These are phyloP conservation scores for Gallinago solitaria DNA, from an alignment of 2,797 vertebrate genomes.

Conservation along the genomic window DNA sequence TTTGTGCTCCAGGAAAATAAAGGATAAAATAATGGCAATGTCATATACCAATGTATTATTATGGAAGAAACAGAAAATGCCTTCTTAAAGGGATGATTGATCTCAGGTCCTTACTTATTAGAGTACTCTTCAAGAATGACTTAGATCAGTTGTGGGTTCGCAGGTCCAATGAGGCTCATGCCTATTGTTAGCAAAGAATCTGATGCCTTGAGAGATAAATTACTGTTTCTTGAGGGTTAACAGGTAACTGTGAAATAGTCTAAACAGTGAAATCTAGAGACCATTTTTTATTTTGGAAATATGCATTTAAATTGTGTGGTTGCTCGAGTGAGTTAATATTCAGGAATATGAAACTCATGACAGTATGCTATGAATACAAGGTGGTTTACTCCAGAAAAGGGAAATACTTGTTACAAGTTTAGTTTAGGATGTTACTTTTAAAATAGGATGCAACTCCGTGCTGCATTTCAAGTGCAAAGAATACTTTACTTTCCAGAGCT, in stretches of 20 bases:
- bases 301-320: not conserved
- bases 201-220: not conserved
- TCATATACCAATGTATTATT: not conserved
- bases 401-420: not conserved
- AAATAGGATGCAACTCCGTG: not conserved
- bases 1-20: not conserved
- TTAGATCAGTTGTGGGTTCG: not conserved
- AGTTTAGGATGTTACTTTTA: not conserved
- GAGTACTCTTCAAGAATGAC: not conserved
- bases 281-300: not conserved
- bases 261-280: not conserved
- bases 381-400: not conserved
- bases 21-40: not conserved
- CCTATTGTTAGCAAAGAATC: not conserved
- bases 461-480: not conserved
- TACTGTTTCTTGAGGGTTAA: not conserved
- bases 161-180: not conserved
- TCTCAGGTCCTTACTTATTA: not conserved
- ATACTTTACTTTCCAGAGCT: not conserved
- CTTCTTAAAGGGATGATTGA: not conserved
- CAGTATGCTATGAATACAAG: not conserved
- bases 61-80: not conserved
- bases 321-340: not conserved
- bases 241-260: not conserved
- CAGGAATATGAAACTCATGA: not conserved